These are phyloP conservation scores for Hermodice carunculata DNA, from an alignment of 2,888 invertebrate species.

Conservation along the genomic window DNA sequence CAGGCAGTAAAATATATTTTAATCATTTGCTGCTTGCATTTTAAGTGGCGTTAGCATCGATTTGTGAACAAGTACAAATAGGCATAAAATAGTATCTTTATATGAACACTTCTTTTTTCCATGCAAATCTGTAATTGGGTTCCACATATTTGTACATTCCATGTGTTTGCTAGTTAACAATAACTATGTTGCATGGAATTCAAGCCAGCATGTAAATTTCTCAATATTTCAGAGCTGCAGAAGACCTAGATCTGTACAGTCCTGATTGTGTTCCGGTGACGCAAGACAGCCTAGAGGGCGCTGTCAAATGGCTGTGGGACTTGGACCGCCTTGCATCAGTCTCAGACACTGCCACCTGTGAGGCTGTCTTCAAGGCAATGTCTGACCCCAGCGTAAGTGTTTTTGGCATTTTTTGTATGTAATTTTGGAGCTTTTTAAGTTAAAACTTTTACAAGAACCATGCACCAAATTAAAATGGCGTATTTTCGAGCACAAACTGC, in stretches of 20 bases:
- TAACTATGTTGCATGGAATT: too few species aligned
- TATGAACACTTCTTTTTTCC: not conserved
- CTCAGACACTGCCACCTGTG: constrained; percentile 62
- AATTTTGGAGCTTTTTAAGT: too few species aligned
- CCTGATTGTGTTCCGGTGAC: constrained; percentile 63
- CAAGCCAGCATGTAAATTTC: not conserved
- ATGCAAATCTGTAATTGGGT: too few species aligned
- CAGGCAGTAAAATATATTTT: too few species aligned
- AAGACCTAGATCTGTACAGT: constrained; percentile 59
- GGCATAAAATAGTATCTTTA: not conserved
- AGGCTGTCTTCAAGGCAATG: constrained; percentile 64
- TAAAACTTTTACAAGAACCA: too few species aligned
- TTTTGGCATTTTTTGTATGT: too few species aligned
- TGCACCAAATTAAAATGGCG: too few species aligned
- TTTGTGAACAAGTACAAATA: not conserved
- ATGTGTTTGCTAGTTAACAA: too few species aligned
- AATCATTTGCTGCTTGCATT: too few species aligned
- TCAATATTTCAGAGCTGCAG: constrained; percentile 52
- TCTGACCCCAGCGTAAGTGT: constrained; percentile 56
- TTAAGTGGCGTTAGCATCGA: not conserved
- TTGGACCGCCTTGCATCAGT: constrained; percentile 56
- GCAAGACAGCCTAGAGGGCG: constrained; percentile 64
- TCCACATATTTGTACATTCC: too few species aligned
- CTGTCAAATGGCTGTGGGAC: constrained; percentile 65
- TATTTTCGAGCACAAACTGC: too few species aligned